These are phyloP conservation scores for Zaprionus kolodkinae DNA, from an alignment of 1,140 invertebrate species.

Conservation along the genomic window DNA sequence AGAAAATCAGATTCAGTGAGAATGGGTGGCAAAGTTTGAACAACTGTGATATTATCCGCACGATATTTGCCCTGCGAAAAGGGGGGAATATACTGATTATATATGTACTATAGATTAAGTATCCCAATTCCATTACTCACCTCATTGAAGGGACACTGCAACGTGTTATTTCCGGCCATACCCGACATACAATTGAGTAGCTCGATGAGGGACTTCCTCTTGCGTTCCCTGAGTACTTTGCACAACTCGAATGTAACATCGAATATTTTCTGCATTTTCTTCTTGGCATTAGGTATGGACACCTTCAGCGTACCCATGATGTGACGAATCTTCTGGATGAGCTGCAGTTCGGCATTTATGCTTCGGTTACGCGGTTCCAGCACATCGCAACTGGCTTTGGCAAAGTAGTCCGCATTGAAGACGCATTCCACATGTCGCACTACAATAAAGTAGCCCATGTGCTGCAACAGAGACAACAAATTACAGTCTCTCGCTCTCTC, in stretches of 20 bases:
- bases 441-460: conserved; percentile 59
- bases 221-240: conserved; percentile 53
- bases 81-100: neutral
- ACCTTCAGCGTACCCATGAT: conserved; percentile 39
- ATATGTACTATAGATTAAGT: neutral
- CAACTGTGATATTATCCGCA: conserved; percentile 47
- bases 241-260: conserved; percentile 62
- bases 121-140: conserved; percentile 19
- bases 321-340: conserved; percentile 16
- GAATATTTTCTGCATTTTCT: conserved; percentile 48
- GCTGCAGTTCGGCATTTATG: conserved; percentile 23
- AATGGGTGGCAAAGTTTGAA: conserved; percentile 47
- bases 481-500: neutral
- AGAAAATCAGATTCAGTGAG: conserved; percentile 53
- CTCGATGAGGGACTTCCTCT: conserved; percentile 44
- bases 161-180: conserved; percentile 10
- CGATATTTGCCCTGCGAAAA: conserved; percentile 35
- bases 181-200: conserved; percentile 42
- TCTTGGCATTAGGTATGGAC: conserved; percentile 59
- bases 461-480: neutral
- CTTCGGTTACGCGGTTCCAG: conserved; percentile 40
- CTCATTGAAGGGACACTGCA: conserved; percentile 48
- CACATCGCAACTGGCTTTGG: conserved; percentile 26
- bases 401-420: conserved; percentile 46
- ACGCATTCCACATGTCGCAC: conserved; percentile 50